Conservation (phyloP, 2,113 vertebrate species). For the Eonycteris spelaea region DNA sequence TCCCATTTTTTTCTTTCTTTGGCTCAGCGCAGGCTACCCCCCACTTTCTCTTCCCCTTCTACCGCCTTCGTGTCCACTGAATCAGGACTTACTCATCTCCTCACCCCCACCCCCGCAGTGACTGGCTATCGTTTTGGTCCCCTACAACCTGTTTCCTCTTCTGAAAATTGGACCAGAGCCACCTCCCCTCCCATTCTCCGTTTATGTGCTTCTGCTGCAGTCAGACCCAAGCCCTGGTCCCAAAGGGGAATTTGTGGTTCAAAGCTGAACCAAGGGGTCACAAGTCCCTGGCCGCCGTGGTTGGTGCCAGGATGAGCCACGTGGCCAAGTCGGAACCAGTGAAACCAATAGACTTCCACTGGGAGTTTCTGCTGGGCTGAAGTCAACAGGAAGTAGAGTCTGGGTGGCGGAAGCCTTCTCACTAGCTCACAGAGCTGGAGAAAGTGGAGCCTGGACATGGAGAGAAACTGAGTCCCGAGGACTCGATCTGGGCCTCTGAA, state of each 20-base stretch:
- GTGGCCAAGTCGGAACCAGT: background rate
- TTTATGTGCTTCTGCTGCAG: background rate
- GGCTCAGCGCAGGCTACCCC: background rate
- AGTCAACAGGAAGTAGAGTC: background rate
- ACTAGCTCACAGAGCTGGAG: background rate
- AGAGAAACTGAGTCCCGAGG: background rate
- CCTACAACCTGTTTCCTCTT: background rate
- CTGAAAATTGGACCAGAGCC: background rate
- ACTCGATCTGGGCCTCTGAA: background rate
- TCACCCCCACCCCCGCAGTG: no score
- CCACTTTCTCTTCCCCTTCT: background rate
- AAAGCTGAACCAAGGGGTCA: background rate
- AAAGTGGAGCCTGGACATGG: background rate
- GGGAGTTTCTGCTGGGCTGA: background rate
- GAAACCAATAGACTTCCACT: background rate
- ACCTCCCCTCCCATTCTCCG: no score
- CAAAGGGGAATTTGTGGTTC: background rate
- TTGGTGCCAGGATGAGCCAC: background rate
- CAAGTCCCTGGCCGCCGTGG: background rate
- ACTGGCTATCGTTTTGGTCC: background rate
- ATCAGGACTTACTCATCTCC: accelerated
- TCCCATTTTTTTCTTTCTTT: background rate
- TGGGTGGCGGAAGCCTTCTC: background rate
- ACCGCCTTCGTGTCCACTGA: background rate
- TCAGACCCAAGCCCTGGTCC: background rate